Conservation (phyloP, 2,797 vertebrate species). For the Benthosema pterotum region DNA sequence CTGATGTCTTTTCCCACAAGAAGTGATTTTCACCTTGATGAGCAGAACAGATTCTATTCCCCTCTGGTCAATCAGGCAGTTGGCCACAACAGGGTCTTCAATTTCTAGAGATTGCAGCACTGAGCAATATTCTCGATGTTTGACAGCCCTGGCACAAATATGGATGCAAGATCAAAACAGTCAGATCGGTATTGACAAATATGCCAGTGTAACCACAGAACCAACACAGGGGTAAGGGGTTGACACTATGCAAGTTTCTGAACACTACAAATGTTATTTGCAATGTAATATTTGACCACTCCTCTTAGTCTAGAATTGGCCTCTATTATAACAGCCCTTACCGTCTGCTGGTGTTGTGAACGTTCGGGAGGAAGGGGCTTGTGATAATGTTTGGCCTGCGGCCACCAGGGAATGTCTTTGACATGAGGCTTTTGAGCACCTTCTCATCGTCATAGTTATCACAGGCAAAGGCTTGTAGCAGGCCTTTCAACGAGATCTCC, state of each 20-base stretch:
- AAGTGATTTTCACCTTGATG: conserved; percentile 85
- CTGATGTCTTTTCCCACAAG: no score
- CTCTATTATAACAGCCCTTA: conserved; percentile 44
- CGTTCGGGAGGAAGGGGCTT: conserved; percentile 76
- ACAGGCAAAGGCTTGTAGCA: conserved; percentile 89
- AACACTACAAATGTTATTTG: no score
- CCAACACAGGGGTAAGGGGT: no score
- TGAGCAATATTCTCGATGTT: conserved; percentile 87
- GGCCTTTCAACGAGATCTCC: conserved; percentile 88
- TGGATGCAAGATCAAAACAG: not conserved
- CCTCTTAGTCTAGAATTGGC: no score
- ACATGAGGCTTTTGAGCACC: conserved; percentile 86
- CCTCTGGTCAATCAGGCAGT: conserved; percentile 92
- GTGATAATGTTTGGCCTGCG: conserved; percentile 90
- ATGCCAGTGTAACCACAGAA: no score
- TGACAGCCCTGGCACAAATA: conserved; percentile 79
- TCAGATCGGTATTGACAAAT: no score
- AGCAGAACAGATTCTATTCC: conserved; percentile 89
- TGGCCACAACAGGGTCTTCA: conserved; percentile 88
- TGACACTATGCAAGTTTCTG: no score
- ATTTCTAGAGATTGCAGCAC: conserved; percentile 92
- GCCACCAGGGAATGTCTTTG: conserved; percentile 62
- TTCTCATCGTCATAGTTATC: conserved; percentile 90
- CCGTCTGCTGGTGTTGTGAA: conserved; percentile 86
- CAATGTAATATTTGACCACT: no score